phyloP scores from a whole-genome alignment of 2,113 vertebrate species.

The Prunella himalayana region DNA sequence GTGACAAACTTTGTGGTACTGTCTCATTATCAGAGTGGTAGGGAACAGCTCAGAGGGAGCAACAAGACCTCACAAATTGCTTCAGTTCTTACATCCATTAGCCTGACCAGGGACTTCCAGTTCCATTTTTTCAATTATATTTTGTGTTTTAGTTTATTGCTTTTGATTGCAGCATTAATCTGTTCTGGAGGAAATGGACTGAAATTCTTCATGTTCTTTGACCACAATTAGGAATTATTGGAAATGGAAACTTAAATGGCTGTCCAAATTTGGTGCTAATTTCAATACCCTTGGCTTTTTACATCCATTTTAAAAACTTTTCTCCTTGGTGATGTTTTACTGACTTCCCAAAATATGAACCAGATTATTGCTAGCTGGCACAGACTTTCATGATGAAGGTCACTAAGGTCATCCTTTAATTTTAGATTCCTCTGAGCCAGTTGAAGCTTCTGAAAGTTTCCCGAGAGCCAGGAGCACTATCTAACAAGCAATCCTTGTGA shows the following conservation, averaged over 20 bases:
- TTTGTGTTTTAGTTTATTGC: conserved; percentile 37
- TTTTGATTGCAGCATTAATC: conserved; percentile 27
- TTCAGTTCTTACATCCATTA: not conserved
- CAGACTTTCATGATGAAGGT: not conserved
- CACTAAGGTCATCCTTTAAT: not conserved
- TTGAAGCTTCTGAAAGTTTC: conserved; percentile 9
- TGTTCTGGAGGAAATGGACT: conserved; percentile 9
- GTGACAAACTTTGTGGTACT: not conserved
- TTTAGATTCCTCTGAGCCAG: not conserved
- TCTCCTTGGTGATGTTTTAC: not conserved
- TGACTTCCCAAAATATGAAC: not conserved
- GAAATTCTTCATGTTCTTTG: conserved; percentile 15
- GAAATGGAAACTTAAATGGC: not conserved
- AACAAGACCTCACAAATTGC: not conserved
- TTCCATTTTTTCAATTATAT: not conserved
- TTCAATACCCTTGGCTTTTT: not conserved
- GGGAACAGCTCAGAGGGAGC: not conserved
- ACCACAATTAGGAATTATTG: not conserved
- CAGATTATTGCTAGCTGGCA: not conserved
- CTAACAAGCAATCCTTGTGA: conserved; percentile 11
- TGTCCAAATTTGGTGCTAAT: not conserved
- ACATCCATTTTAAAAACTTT: conserved; percentile 6
- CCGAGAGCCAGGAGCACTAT: not conserved
- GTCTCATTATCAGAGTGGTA: not conserved
- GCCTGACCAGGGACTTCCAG: not conserved